Conservation (phyloP, 2,113 vertebrate genomes). For the Sylvilagus bachmani region DNA sequence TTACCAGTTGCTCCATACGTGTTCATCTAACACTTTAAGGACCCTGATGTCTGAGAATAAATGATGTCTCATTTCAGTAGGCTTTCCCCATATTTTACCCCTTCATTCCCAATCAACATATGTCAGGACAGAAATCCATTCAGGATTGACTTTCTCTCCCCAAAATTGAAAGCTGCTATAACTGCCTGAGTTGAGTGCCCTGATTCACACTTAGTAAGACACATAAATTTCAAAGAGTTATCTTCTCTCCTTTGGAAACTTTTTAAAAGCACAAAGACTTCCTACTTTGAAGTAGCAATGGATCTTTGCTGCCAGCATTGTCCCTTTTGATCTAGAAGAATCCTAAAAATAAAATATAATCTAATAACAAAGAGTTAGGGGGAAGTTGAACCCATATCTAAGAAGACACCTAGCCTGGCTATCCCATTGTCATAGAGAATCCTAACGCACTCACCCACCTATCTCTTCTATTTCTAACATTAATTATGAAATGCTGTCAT, state of each 20-base stretch:
- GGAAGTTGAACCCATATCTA: background rate
- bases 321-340: background rate
- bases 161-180: background rate
- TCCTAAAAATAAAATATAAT: background rate
- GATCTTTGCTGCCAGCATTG: background rate
- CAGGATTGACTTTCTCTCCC: background rate
- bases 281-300: background rate
- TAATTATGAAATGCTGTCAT: background rate
- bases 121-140: background rate
- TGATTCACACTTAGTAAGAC: background rate
- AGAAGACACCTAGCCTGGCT: background rate
- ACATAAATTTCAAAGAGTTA: constrained; percentile 22
- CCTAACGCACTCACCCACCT: background rate
- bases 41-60: background rate
- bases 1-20: background rate
- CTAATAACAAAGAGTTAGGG: background rate
- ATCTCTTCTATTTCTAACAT: background rate
- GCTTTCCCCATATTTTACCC: background rate
- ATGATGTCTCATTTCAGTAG: background rate
- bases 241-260: background rate
- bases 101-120: background rate
- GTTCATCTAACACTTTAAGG: constrained; percentile 12
- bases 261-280: constrained; percentile 5
- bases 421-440: background rate
- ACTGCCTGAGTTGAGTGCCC: background rate